Evolutionary conservation across 1,140 invertebrate genomes (phyloP).

Genomic region (Muscidifurax raptorellus): DNA sequence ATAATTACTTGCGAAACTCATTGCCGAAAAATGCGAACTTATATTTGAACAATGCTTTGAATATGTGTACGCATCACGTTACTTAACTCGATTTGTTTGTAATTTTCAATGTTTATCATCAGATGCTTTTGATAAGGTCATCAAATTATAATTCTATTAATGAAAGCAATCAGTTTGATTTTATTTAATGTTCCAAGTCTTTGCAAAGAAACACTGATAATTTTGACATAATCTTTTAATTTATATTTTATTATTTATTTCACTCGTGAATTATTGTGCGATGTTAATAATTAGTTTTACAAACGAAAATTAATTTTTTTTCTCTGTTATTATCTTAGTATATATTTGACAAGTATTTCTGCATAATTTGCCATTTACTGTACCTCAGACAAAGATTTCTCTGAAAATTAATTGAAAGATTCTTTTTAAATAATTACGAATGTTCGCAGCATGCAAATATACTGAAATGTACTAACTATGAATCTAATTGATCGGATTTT

Average conservation of each 20-base stretch:
- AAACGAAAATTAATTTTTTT: neutral
- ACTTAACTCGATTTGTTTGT: neutral
- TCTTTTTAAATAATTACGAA: neutral
- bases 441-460: neutral
- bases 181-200: neutral
- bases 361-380: constrained; percentile 45
- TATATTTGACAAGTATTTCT: constrained; percentile 9
- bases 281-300: neutral
- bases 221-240: constrained; percentile 35
- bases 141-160: neutral
- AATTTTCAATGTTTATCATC: neutral
- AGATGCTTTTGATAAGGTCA: neutral
- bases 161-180: neutral
- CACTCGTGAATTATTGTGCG: neutral
- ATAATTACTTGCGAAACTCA: constrained; percentile 26
- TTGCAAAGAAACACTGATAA: neutral
- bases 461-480: neutral
- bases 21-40: constrained; percentile 17
- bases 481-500: neutral
- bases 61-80: neutral
- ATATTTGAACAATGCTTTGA: constrained; percentile 12
- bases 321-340: constrained; percentile 12
- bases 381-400: constrained; percentile 45
- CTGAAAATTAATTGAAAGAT: constrained; percentile 11
- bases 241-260: neutral